These are phyloP conservation scores for Nasonia vitripennis DNA, from an alignment of 1,140 invertebrate genomes.

Conservation along the genomic window DNA sequence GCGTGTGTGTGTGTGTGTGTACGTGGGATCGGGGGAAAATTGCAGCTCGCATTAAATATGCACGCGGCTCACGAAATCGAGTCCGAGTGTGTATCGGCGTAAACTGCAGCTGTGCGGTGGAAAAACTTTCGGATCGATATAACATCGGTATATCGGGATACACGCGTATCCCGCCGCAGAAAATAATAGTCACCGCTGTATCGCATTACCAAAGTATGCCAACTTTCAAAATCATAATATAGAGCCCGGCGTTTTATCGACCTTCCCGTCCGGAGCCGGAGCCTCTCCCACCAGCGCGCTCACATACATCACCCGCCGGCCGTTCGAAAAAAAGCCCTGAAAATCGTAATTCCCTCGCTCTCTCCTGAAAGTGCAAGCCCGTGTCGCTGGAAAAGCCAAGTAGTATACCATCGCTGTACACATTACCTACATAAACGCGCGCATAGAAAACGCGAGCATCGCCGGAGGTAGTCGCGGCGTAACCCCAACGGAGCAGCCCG, in stretches of 20 bases:
- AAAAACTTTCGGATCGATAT: no score
- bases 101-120: no score
- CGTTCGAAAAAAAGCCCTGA: background rate
- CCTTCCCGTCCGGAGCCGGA: background rate
- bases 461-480: no score
- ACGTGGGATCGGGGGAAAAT: no score
- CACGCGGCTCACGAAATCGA: no score
- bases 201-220: background rate
- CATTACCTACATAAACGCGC: background rate
- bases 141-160: no score
- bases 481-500: background rate
- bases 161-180: background rate
- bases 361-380: constrained; percentile 1
- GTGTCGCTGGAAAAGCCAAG: background rate
- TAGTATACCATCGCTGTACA: no score
- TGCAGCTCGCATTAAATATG: no score
- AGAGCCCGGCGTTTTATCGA: background rate
- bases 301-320: background rate
- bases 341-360: constrained; percentile 8
- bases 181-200: background rate
- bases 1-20: no score
- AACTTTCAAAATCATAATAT: background rate
- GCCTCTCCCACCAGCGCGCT: background rate
- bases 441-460: background rate
- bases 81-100: background rate